phyloP scores from a whole-genome alignment of 2,797 vertebrate species.

The Cossypha polioptera region DNA sequence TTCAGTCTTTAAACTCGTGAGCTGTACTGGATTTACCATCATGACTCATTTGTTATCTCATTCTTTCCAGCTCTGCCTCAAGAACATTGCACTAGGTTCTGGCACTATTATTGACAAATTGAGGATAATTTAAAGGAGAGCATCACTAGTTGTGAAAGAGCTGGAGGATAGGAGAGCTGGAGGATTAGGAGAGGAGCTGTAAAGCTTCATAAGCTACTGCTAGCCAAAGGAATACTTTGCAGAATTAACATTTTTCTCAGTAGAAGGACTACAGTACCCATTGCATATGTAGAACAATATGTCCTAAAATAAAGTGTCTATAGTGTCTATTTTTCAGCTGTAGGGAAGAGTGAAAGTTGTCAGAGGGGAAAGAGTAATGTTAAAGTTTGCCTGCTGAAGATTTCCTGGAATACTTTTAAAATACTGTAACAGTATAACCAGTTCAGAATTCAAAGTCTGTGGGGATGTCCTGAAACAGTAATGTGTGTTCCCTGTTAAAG shows the following conservation, averaged over 20 bases:
- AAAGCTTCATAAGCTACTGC: not conserved
- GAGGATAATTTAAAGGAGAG: slow-evolving; percentile 7
- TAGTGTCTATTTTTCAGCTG: not conserved
- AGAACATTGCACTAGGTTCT: slow-evolving; percentile 17
- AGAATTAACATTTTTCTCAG: not conserved
- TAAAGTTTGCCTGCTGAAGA: not conserved
- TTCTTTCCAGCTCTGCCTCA: slow-evolving; percentile 22
- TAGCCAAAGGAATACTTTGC: not conserved
- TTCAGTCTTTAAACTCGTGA: slow-evolving; percentile 44
- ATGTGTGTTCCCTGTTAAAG: not conserved
- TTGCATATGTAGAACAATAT: not conserved
- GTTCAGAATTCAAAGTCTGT: not conserved
- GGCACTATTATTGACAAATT: slow-evolving; percentile 16
- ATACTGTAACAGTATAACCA: not conserved
- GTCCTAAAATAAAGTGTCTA: not conserved
- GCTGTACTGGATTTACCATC: slow-evolving; percentile 27
- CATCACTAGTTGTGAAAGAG: slow-evolving; percentile 14
- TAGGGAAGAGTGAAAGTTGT: not conserved
- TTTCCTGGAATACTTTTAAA: not conserved
- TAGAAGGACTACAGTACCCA: not conserved
- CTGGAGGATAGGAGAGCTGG: not conserved
- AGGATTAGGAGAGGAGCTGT: not conserved
- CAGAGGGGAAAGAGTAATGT: not conserved
- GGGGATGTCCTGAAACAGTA: not conserved
- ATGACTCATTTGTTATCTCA: slow-evolving; percentile 63